phyloP scores from a whole-genome alignment of 2,113 vertebrate genomes.

The Sakesphorus luctuosus region DNA sequence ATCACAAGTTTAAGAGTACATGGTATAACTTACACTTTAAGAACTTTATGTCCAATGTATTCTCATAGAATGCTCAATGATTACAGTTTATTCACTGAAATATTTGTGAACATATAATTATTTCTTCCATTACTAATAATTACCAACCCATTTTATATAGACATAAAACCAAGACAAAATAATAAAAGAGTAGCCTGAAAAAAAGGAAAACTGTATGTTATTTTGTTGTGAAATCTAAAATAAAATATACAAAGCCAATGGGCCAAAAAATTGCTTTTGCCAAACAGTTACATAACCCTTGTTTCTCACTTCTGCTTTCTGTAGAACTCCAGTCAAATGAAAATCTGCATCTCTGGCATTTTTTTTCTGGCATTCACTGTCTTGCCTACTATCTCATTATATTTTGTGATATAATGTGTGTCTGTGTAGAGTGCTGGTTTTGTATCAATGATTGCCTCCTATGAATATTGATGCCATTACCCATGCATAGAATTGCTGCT shows the following conservation, averaged over 20 bases:
- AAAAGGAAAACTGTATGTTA: not conserved
- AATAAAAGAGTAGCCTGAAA: not conserved
- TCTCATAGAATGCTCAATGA: not conserved
- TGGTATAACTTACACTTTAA: conserved; percentile 14
- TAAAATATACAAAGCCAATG: conserved; percentile 41
- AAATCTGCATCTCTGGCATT: not conserved
- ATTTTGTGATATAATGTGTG: not conserved
- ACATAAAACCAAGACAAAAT: conserved; percentile 15
- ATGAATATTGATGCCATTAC: not conserved
- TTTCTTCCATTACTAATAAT: conserved; percentile 46
- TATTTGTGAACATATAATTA: conserved; percentile 46
- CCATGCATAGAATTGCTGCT: not conserved
- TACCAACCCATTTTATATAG: conserved; percentile 18
- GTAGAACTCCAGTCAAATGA: not conserved
- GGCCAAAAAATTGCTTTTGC: conserved; percentile 53
- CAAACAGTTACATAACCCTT: conserved; percentile 7
- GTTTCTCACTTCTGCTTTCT: not conserved
- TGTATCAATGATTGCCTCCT: not conserved
- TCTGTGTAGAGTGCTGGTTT: not conserved
- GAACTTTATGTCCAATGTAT: conserved; percentile 7
- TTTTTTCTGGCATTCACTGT: not conserved
- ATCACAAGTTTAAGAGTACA: not conserved
- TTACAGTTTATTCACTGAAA: conserved; percentile 41
- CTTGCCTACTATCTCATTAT: not conserved
- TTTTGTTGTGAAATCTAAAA: not conserved